Conservation (phyloP, 2,797 vertebrate species). For the Coendou prehensilis region DNA sequence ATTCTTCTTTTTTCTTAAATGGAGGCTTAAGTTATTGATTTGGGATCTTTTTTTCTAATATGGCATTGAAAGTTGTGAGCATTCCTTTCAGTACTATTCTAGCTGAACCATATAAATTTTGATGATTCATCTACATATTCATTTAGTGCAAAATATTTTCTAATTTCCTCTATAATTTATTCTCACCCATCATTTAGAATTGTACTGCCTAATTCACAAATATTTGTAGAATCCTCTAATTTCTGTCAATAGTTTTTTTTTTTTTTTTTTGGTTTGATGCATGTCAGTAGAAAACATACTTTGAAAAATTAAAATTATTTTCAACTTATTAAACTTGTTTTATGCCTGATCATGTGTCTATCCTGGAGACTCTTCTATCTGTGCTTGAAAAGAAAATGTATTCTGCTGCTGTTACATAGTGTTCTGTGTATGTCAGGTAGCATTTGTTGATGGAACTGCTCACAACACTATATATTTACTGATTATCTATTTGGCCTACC, state of each 20-base stretch:
- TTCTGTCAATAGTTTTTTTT: slow-evolving; percentile 18
- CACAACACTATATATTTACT: background rate
- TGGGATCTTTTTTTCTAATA: slow-evolving; percentile 1
- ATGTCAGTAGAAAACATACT: background rate
- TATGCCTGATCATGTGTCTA: background rate
- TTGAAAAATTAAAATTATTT: background rate
- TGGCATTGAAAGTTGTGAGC: background rate
- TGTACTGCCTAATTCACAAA: background rate
- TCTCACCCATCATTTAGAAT: background rate
- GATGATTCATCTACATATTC: background rate
- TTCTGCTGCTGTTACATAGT: too few species aligned
- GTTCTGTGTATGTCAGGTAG: background rate
- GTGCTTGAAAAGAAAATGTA: background rate
- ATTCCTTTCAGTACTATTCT: background rate
- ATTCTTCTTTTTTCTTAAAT: background rate
- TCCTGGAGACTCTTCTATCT: background rate
- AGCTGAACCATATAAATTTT: background rate
- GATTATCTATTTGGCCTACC: background rate
- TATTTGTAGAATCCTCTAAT: background rate
- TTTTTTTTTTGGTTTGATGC: background rate
- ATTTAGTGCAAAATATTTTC: background rate
- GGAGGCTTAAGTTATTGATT: background rate
- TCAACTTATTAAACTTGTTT: background rate
- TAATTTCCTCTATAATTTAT: background rate
- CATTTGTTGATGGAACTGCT: background rate